Evolutionary conservation across 2,888 invertebrate genomes (phyloP), one percentile per base, ranked within the genome.

Genomic region (Magallana nippona): DNA sequence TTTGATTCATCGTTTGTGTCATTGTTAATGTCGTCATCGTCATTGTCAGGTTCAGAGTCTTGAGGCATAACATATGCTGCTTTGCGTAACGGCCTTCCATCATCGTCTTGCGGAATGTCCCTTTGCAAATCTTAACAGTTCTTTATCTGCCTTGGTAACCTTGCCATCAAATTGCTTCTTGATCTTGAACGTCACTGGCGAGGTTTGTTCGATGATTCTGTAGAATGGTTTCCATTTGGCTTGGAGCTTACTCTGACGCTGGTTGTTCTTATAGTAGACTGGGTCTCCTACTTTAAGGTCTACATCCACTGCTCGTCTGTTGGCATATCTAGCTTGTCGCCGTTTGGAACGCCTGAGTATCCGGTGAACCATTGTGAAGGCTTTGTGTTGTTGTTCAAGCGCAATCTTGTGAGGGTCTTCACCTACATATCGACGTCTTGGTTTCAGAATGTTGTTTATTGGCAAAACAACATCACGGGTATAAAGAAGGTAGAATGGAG

Each of bases 331-430:
- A 3, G 81, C 82, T 78, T 86, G 86, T 84, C 84, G 78, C 27
- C 79, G 79, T 55, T 86, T 86, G 10, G 86, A 79, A 15, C 84
- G 84, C 44, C 83, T 86, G 11, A 85, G 15, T 57, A 87, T 77
- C 27, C 78, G 79, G 58, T 78, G 78, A 15, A 86, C 86, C 3
- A 22, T 55, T 11, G 80, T 11, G 81, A 88, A 88, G 10, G 84
- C 22, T 60, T 81, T 85, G 58, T 88, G 87, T 81, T 89, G 86
- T 62, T 86, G 60, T 85, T 86, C 84, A 44, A 87, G 57, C n/a
- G 84, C 83, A 78, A 86, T 85, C 78, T 86, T 62, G 81, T 86
- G 83, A 1, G 27, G 55, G 13, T 86, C 86, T 55, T 87, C 86
- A 60, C 87, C 86, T 13, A 63, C 3, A 58, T 86, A 88, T 19